Base-by-base conservation (phyloP, 2,888 invertebrate species). In the Smittia aterrima region DNA sequence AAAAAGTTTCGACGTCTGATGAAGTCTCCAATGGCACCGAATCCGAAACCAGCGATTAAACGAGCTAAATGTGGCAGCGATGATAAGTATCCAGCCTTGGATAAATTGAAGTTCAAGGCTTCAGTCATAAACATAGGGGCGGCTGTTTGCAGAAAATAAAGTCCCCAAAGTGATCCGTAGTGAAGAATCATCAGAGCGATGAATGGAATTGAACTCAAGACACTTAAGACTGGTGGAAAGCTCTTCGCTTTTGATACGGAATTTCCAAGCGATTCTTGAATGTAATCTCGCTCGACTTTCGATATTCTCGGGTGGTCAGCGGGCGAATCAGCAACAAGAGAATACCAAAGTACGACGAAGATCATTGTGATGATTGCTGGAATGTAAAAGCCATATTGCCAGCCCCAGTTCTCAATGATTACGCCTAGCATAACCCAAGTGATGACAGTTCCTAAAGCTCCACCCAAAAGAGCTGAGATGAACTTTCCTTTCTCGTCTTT, bases 111-210 rank as follows among this genome's bases (percentile, higher is more conserved):
- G 3, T 90, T 90, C 66, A 92, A 82, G 0, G 66, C 86, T 77
- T 89, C 89, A 54, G 90, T 89, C 78, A 92, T 85, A 79, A 89
- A 92, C 77, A 90, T 88, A 3, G 92, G 92, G 64, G 91, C 90
- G 41, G 89, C 89, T 0, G 90, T 74, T 82, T 92, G 87, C 67
- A 91, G 86, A 79, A 92, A 90, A 80, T 89, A 91, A 32, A 92
- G 80, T 0, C 92, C 89, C 88, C 92, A 92, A 75, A 91, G 82
- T 79, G 90, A 92, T 53, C 92, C 92, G 78, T 89, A 92, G 78
- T 92, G 92, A 24, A 90, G 83, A 1, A 89, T 78, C 11, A 85
- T 78, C 78, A 92, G 84, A 0, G 90, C 87, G 81, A 89, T 83
- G 80, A 92, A 91, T 16, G 92, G 92, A 67, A 90, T 77, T 0